These are phyloP conservation scores for Rhodinocichla rosea DNA, from an alignment of 2,113 vertebrate species.

Conservation along the genomic window DNA sequence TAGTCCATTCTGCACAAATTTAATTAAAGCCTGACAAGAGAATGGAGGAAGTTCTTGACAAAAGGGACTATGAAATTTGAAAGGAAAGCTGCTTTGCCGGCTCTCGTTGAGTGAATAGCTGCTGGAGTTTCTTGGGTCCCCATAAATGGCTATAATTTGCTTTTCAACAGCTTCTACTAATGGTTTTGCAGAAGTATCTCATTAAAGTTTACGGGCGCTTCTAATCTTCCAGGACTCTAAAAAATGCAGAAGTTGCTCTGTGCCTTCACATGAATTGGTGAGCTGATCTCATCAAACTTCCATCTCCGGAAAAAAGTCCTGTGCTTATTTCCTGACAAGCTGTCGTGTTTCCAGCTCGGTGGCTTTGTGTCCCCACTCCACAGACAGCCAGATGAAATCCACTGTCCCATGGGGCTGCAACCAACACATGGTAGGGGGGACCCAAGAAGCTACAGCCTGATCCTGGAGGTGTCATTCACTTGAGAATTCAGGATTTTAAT, in stretches of 20 bases:
- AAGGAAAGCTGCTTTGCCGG: not conserved
- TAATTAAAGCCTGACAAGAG: not conserved
- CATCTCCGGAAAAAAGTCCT: not conserved
- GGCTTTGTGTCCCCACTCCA: not conserved
- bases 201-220: not conserved
- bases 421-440: fast-evolving
- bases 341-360: not conserved
- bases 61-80: not conserved
- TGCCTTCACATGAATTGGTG: not conserved
- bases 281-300: not conserved
- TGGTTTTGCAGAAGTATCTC: not conserved
- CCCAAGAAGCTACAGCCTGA: not conserved
- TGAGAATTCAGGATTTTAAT: not conserved
- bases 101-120: not conserved
- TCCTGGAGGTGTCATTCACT: not conserved
- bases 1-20: not conserved
- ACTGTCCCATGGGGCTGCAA: fast-evolving
- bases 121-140: not conserved
- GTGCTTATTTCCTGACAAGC: not conserved
- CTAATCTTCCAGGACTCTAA: not conserved
- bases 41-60: not conserved
- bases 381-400: not conserved
- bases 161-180: conserved; percentile 8
- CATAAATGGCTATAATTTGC: not conserved
- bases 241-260: not conserved